Conservation (phyloP, 2,797 vertebrate species). For the Lophius americanus region DNA sequence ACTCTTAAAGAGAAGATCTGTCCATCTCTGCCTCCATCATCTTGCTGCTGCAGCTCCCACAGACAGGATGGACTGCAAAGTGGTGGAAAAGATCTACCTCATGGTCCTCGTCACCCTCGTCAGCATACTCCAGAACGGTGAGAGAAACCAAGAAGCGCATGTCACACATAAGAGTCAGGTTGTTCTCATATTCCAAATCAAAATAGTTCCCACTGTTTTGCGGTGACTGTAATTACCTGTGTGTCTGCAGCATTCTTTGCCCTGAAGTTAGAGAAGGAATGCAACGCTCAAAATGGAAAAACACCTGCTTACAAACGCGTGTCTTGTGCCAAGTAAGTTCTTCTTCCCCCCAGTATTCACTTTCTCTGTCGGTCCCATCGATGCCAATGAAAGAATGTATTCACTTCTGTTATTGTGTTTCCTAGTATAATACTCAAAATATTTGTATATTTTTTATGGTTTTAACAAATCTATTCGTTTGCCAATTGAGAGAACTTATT, state of each 20-base stretch:
- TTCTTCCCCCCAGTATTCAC: neutral
- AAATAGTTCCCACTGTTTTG: neutral
- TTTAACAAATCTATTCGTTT: conserved; percentile 12
- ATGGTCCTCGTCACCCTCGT: conserved; percentile 89
- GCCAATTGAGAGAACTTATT: neutral
- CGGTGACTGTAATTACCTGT: neutral
- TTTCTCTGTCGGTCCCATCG: neutral
- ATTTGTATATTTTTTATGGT: no score
- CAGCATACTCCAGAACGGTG: conserved; percentile 94
- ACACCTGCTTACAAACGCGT: conserved; percentile 86
- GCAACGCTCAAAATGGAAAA: conserved; percentile 73
- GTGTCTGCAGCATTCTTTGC: conserved; percentile 88
- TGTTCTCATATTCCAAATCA: no score
- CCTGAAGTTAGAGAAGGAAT: conserved; percentile 90
- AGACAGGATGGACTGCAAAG: conserved; percentile 79
- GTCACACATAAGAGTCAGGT: no score
- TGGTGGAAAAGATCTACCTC: conserved; percentile 87
- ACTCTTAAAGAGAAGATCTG: neutral
- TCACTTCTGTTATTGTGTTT: no score
- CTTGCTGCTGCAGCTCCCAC: neutral
- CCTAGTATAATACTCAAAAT: no score
- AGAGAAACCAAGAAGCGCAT: conserved; percentile 46
- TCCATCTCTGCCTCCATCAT: conserved; percentile 16
- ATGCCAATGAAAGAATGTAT: neutral
- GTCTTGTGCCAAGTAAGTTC: conserved; percentile 92